Base-by-base conservation (phyloP, 1,140 invertebrate species). In the Camponotus vicinus region DNA sequence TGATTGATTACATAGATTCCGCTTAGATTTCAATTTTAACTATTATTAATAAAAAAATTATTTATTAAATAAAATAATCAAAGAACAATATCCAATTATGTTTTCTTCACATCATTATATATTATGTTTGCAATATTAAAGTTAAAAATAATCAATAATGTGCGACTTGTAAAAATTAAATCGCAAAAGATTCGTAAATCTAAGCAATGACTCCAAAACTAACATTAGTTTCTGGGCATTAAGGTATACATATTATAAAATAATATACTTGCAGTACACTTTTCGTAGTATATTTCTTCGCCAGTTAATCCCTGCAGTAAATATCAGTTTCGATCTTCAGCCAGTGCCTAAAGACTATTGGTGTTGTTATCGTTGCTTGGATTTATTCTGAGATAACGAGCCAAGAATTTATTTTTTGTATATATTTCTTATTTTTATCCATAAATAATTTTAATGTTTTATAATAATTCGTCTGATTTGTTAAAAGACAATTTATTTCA, bases 401-500 rank as follows among this genome's bases (percentile, higher is more conserved):
- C 45, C 13, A 49, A 49, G 13, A 49, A 15, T 3, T 3, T 45
- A 45, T 11, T 45, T 45, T 45, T 45, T 27, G 27, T 9, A 11
- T 45, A 9, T 13, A 49, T 49, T 49, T 49, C 0, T 49, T 49
- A 49, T 49, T 49, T 49, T 49, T 49, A 49, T 13, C 1, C 18
- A 21, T 6, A 32, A 13, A 32, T 1, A 37, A 66, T 52, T 67
- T 27, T 63, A n/a, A 52, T n/a, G 37, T 57, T 57, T 70, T 57
- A 7, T 67, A 64, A 34, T n/a, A 79, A 67, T 67, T 13, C 7
- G 40, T 42, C 8, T 79, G 8, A 40, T 70, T 57, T 45, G 11
- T 45, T 3, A 21, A 18, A 55, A 34, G 15, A 69, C 3, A 13
- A 21, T 34, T 27, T 27, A 40, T 37, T 79, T 79, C 3, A 11